Evolutionary conservation across 1,140 invertebrate genomes (phyloP).

Genomic region (Schlechtendalia chinensis): DNA sequence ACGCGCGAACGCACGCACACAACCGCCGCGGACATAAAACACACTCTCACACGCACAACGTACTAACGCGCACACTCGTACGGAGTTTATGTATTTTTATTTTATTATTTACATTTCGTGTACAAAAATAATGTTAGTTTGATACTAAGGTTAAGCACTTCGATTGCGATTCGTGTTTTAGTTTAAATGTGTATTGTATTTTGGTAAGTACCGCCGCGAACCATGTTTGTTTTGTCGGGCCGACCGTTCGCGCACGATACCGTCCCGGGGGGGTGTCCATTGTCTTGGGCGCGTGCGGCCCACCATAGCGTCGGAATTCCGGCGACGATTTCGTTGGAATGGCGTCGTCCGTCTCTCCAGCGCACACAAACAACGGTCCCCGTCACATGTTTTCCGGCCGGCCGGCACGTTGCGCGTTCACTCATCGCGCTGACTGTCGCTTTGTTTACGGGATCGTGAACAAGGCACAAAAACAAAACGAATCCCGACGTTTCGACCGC

Average conservation of each 20-base stretch:
- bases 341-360: slow-evolving; percentile 28
- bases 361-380: slow-evolving; percentile 7
- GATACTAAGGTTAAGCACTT: slow-evolving; percentile 44
- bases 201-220: slow-evolving; percentile 36
- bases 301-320: not conserved
- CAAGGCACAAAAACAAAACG: too few relatives aligned
- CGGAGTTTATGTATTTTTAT: slow-evolving; percentile 24
- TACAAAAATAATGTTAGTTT: slow-evolving; percentile 47
- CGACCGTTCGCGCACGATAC: not conserved
- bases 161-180: slow-evolving; percentile 20
- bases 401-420: too few relatives aligned
- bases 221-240: not conserved
- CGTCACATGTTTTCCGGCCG: slow-evolving; percentile 28
- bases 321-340: slow-evolving; percentile 19
- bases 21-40: not conserved
- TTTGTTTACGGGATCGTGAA: not conserved
- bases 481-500: not conserved
- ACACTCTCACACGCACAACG: not conserved
- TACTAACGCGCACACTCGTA: not conserved
- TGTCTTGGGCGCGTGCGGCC: not conserved
- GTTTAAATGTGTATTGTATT: slow-evolving; percentile 39
- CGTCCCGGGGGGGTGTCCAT: not conserved
- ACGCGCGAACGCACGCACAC: not conserved
- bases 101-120: slow-evolving; percentile 47
- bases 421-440: not conserved